Base-by-base conservation (phyloP, 2,113 vertebrate genomes). In the Tyto alba region DNA sequence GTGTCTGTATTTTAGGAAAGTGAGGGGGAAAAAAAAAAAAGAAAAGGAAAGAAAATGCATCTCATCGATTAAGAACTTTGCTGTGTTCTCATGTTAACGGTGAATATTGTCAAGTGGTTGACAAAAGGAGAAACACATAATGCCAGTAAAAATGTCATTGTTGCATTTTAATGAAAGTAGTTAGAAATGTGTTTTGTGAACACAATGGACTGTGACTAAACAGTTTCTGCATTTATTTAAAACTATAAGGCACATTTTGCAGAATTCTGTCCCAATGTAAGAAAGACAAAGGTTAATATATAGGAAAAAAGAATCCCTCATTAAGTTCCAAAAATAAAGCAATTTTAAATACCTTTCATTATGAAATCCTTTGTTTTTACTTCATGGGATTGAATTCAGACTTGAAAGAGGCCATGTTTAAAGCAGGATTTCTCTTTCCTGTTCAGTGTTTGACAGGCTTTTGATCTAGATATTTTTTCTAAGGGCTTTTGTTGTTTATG, bases 401-500 rank as follows among this genome's bases (percentile, higher is more conserved):
- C 96, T 97, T 97, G 97, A 97, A 97, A 97, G 95, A 97, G 96
- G 94, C 89, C 90, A 93, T 96, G 95, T 97, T 97, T 97, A 97
- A 97, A 97, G 93, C 93, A 97, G 97, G 93, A 96, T 97, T 97
- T 97, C 95, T 97, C 93, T 97, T 97, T 93, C 94, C 94, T 94
- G 92, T 97, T 96, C 94, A 90, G 91, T 96, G 89, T 97, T 96
- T 97, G 95, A 96, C 91, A 97, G 93, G 93, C 96, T 97, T 97
- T 98, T 97, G 96, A 97, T 97, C 95, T 97, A 95, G 94, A 95
- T 96, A 96, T 94, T 97, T 97, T 97, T 97, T 96, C 91, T 96
- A 97, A 91, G 80, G 78, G 90, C 91, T 97, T 97, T 97, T 97
- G 96, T 97, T 97, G 96, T 97, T 98, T 97, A 96, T 94, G 87